phyloP scores from a whole-genome alignment of 2,113 vertebrate species.

The Alosa alosa region DNA sequence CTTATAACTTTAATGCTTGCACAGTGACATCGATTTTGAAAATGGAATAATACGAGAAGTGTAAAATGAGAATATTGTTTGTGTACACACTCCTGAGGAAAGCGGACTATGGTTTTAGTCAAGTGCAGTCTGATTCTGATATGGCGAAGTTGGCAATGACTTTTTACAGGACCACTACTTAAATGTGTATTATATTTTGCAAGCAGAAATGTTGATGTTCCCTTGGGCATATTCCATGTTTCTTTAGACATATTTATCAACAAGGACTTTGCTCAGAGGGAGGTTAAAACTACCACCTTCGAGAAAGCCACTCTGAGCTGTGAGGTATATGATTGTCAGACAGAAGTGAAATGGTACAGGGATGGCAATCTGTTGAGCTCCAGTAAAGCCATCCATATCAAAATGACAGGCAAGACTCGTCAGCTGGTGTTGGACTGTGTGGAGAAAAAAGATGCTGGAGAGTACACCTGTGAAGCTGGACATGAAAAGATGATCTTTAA shows the following conservation, averaged over 20 bases:
- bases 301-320: conserved; percentile 72
- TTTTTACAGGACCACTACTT: too few relatives aligned
- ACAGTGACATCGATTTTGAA: too few relatives aligned
- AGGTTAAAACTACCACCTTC: conserved; percentile 62
- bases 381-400: conserved; percentile 66
- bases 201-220: too few relatives aligned
- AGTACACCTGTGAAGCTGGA: conserved; percentile 73
- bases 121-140: too few relatives aligned
- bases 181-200: too few relatives aligned
- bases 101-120: too few relatives aligned
- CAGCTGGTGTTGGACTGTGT: conserved; percentile 71
- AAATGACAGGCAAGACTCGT: conserved; percentile 65
- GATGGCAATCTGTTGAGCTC: conserved; percentile 70
- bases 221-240: too few relatives aligned
- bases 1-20: too few relatives aligned
- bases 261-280: conserved; percentile 69
- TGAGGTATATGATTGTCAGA: conserved; percentile 71
- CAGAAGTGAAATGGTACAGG: conserved; percentile 81
- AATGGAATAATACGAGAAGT: too few relatives aligned
- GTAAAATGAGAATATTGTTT: too few relatives aligned
- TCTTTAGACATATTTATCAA: conserved; percentile 63
- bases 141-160: too few relatives aligned
- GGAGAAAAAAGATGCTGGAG: conserved; percentile 76
- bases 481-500: conserved; percentile 71
- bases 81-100: too few relatives aligned